phyloP scores from a whole-genome alignment of 2,113 vertebrate species.

The Nibea albiflora region DNA sequence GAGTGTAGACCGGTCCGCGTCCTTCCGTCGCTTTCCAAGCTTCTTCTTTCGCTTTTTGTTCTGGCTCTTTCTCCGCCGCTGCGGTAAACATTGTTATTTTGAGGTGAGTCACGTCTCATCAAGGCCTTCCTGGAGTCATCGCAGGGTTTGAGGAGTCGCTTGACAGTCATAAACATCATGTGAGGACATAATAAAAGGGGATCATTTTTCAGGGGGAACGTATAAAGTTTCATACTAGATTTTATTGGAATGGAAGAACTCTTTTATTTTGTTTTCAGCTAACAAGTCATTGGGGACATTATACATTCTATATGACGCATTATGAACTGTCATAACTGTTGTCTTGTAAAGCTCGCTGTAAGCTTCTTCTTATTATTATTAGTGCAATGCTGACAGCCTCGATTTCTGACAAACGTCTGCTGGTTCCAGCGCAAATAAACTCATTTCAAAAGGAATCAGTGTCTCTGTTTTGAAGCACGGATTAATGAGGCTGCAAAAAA shows the following conservation, averaged over 20 bases:
- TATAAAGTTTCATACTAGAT: slow-evolving; percentile 20
- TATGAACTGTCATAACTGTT: slow-evolving; percentile 21
- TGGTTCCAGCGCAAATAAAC: not conserved
- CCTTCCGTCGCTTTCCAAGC: slow-evolving; percentile 28
- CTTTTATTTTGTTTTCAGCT: slow-evolving; percentile 24
- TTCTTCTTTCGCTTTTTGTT: slow-evolving; percentile 30
- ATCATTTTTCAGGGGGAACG: slow-evolving; percentile 31
- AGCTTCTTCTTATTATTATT: not conserved
- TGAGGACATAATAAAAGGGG: slow-evolving; percentile 22
- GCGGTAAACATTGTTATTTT: slow-evolving; percentile 16
- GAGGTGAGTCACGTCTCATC: slow-evolving; percentile 41
- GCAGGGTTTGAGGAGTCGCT: slow-evolving; percentile 24
- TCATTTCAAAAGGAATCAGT: not conserved
- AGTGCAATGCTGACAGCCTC: not conserved
- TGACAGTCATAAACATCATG: slow-evolving; percentile 23
- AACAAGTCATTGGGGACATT: slow-evolving; percentile 24
- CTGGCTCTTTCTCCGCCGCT: not conserved
- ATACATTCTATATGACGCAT: slow-evolving; percentile 3
- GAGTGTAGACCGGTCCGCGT: slow-evolving; percentile 31
- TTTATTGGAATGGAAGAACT: slow-evolving; percentile 24
- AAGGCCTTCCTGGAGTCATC: slow-evolving; percentile 12
- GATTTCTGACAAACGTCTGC: not conserved
- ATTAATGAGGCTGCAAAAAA: not conserved
- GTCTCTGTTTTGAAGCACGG: not conserved
- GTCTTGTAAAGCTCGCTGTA: not conserved